These are phyloP conservation scores for Eurois occulta DNA, from an alignment of 2,888 invertebrate genomes.

Conservation along the genomic window DNA sequence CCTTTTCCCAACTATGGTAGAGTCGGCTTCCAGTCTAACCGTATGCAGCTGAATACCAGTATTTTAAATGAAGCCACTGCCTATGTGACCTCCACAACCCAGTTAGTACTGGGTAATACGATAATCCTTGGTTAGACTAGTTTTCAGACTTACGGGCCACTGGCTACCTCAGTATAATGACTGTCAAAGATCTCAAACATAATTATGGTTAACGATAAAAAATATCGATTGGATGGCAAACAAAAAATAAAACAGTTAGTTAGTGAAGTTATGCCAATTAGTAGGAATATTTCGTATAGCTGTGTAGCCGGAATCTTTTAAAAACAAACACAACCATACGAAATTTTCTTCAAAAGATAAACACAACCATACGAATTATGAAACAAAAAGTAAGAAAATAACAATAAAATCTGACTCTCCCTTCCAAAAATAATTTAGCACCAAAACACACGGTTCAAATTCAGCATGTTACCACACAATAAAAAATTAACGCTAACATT, in stretches of 20 bases:
- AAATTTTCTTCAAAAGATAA: not conserved
- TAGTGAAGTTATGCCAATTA: not conserved
- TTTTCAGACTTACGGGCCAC: too few relatives aligned
- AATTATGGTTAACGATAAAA: not conserved
- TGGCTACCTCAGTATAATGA: too few relatives aligned
- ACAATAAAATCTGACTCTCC: not conserved
- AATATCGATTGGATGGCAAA: not conserved
- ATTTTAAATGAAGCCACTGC: too few relatives aligned
- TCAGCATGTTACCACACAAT: slow-evolving; percentile 33
- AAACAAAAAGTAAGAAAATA: not conserved
- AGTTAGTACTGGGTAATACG: too few relatives aligned
- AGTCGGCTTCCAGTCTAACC: too few relatives aligned
- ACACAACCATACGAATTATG: not conserved
- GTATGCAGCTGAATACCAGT: too few relatives aligned
- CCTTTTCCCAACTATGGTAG: too few relatives aligned
- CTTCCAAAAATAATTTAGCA: slow-evolving; percentile 15
- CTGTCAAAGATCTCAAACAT: too few relatives aligned
- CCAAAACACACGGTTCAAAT: slow-evolving; percentile 17
- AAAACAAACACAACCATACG: not conserved
- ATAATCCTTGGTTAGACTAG: too few relatives aligned
- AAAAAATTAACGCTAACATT: slow-evolving; percentile 50
- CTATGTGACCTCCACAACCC: too few relatives aligned
- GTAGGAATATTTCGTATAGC: not conserved
- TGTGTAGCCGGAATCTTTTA: not conserved
- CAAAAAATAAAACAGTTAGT: not conserved